A percentile compares a stretch with the other conserved stretches of the same genome.
These are phyloP conservation scores for Chondrilla cf. caribensis DNA, from an alignment of 37 sponge, comb jelly and placozoan genomes.

Conservation along the genomic window DNA sequence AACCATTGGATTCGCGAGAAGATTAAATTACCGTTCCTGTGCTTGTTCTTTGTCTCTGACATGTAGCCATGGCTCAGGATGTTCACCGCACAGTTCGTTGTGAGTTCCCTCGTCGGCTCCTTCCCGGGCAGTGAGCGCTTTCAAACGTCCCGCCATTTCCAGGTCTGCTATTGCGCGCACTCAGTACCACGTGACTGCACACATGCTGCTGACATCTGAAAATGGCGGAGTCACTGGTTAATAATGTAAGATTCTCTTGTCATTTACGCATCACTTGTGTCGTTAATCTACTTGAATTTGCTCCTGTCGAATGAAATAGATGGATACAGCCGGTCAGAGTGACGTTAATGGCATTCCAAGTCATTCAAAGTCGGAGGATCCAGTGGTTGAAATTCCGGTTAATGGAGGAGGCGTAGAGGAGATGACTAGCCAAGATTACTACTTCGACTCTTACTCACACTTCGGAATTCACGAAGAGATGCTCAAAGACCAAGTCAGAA, in stretches of 20 bases:
- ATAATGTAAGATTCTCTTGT: too few relatives aligned
- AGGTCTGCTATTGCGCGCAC: background rate
- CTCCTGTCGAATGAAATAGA: too few relatives aligned
- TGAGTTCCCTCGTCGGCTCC: too few relatives aligned
- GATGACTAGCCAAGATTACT: constrained; percentile 91
- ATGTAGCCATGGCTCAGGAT: constrained; percentile 31
- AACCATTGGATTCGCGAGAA: background rate
- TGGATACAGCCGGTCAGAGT: too few relatives aligned
- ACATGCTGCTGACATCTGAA: background rate
- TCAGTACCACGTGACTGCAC: background rate
- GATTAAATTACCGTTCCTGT: constrained; percentile 3
- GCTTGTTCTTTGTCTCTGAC: constrained; percentile 45
- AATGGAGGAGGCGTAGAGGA: background rate
- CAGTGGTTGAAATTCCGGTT: too few relatives aligned
- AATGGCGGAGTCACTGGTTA: background rate
- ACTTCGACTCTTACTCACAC: constrained; percentile 98
- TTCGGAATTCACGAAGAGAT: constrained; percentile 98
- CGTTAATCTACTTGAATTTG: too few relatives aligned
- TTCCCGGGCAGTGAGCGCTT: background rate
- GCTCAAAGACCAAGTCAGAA: constrained; percentile 95
- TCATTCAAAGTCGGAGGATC: too few relatives aligned
- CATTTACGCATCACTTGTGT: too few relatives aligned
- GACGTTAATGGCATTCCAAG: too few relatives aligned
- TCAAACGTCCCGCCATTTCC: background rate
- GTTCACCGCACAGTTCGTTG: background rate